Evolutionary conservation across 2,888 invertebrate genomes (phyloP).

Genomic region (Dolichomitus sp.): DNA sequence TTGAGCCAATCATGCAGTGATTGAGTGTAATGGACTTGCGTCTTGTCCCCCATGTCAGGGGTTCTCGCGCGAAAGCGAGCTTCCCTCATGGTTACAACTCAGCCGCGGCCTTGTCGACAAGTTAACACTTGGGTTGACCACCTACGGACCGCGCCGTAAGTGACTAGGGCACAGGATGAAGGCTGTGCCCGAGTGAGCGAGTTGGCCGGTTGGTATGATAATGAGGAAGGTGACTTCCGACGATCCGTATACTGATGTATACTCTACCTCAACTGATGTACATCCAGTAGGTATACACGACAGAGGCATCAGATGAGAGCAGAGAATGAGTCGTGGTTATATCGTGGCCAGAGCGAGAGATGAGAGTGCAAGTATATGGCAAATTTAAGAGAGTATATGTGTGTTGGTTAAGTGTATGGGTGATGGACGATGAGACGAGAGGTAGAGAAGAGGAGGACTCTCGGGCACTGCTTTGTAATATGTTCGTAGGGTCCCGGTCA

Average conservation of each 20-base stretch:
- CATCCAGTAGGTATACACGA: slow-evolving; percentile 42
- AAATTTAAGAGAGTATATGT: slow-evolving; percentile 26
- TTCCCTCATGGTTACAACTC: slow-evolving; percentile 68
- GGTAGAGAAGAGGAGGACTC: slow-evolving; percentile 64
- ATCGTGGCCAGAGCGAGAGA: slow-evolving; percentile 54
- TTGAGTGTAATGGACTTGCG: slow-evolving; percentile 86
- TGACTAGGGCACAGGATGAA: slow-evolving; percentile 85
- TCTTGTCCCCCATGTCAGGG: slow-evolving; percentile 85
- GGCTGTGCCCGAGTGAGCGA: slow-evolving; percentile 84
- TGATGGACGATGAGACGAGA: slow-evolving; percentile 62
- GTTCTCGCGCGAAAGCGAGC: slow-evolving; percentile 79
- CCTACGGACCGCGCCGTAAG: slow-evolving; percentile 78
- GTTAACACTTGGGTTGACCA: slow-evolving; percentile 81
- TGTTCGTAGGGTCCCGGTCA: slow-evolving; percentile 69
- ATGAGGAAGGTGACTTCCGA: slow-evolving; percentile 87
- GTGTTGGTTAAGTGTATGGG: slow-evolving; percentile 16
- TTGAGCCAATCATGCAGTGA: slow-evolving; percentile 86
- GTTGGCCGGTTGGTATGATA: slow-evolving; percentile 84
- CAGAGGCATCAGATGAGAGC: slow-evolving; percentile 60
- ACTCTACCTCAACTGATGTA: slow-evolving; percentile 59
- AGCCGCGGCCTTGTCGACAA: slow-evolving; percentile 67
- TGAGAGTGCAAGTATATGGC: slow-evolving; percentile 49
- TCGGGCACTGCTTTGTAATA: slow-evolving; percentile 58
- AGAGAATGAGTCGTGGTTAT: slow-evolving; percentile 53
- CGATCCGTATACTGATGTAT: slow-evolving; percentile 80